These are phyloP conservation scores for Bibio marci DNA, from an alignment of 2,888 invertebrate genomes.

Conservation along the genomic window DNA sequence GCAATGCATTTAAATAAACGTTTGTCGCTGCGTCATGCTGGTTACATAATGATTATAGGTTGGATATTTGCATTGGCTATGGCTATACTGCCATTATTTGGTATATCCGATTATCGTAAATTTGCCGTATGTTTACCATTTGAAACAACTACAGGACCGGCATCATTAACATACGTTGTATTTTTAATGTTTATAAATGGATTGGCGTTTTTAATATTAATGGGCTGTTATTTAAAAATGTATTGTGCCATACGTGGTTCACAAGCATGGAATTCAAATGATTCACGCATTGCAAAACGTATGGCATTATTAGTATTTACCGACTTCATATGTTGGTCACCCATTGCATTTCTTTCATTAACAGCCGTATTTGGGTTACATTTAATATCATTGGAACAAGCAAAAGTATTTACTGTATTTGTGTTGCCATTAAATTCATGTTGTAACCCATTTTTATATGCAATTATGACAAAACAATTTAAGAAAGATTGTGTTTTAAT, in stretches of 20 bases:
- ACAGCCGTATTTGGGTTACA: conserved; percentile 86
- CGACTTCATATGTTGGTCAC: conserved; percentile 96
- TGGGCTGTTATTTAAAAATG: conserved; percentile 94
- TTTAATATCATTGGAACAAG: conserved; percentile 82
- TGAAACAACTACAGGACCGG: conserved; percentile 61
- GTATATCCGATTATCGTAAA: conserved; percentile 87
- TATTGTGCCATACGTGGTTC: conserved; percentile 95
- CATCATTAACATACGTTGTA: conserved; percentile 75
- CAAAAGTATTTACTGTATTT: conserved; percentile 92
- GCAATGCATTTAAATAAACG: conserved; percentile 93
- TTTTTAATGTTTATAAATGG: conserved; percentile 85
- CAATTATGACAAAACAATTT: conserved; percentile 93
- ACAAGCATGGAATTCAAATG: conserved; percentile 94
- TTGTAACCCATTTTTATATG: conserved; percentile 95
- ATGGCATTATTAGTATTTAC: conserved; percentile 96
- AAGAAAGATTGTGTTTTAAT: conserved; percentile 93
- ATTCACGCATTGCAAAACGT: conserved; percentile 86
- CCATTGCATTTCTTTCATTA: conserved; percentile 88
- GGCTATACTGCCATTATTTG: conserved; percentile 77
- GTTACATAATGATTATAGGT: conserved; percentile 81
- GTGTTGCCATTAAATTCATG: conserved; percentile 91
- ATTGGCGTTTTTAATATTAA: conserved; percentile 80
- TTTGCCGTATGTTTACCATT: conserved; percentile 95
- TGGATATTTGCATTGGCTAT: conserved; percentile 79
- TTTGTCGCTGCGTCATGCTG: conserved; percentile 78